A percentile compares a stretch with the other conserved stretches of the same genome.
phyloP scores from a whole-genome alignment of 2,797 vertebrate genomes.

The Artibeus jamaicensis region DNA sequence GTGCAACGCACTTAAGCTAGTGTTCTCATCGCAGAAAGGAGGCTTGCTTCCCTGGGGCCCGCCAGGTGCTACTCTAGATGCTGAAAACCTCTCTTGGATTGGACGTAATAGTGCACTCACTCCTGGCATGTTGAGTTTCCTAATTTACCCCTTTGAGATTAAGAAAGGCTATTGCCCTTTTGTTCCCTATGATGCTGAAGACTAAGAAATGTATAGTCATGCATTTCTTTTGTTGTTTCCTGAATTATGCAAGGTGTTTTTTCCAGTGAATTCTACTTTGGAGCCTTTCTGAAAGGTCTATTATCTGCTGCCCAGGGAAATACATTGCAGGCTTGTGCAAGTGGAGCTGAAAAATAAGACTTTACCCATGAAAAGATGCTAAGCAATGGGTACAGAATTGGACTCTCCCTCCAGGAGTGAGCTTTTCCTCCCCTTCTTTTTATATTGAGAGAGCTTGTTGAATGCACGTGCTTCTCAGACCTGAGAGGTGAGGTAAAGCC shows the following conservation, averaged over 20 bases:
- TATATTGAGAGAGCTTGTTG: not conserved
- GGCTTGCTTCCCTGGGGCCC: not conserved
- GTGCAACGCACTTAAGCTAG: constrained; percentile 5
- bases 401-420: too few species aligned
- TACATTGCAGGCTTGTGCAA: not conserved
- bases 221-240: not conserved
- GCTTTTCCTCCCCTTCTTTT: not conserved
- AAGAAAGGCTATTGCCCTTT: not conserved
- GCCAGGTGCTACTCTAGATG: not conserved
- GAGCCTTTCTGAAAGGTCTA: constrained; percentile 14
- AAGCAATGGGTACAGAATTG: not conserved
- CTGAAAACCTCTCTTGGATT: not conserved
- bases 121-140: not conserved
- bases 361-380: not conserved
- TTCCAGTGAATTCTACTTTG: not conserved
- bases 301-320: constrained; percentile 28
- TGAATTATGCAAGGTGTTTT: not conserved
- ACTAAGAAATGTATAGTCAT: not conserved
- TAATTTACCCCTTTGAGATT: not conserved
- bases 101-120: not conserved
- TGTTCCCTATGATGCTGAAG: not conserved
- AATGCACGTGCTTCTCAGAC: not conserved
- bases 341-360: not conserved
- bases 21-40: constrained; percentile 52
- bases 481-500: not conserved